Base-by-base conservation (phyloP, 1,140 invertebrate species). In the Calephelis nemesis region DNA sequence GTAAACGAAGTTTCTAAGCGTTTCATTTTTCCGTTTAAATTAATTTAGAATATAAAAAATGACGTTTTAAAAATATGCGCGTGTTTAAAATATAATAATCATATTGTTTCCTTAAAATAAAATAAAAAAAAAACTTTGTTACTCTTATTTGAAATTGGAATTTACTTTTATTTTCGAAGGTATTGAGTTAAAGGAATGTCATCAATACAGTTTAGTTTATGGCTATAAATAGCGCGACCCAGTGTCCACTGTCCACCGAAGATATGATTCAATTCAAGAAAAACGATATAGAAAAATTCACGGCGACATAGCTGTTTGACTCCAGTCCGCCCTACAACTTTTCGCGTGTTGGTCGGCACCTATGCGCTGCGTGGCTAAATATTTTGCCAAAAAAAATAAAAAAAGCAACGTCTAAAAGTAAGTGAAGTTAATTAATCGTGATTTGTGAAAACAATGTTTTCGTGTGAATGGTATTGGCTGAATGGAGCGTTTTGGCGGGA, bases 301-400 rank as follows among this genome's bases (percentile, higher is more conserved):
- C 79, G 74, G 74, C 84, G 82, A 83, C 78, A 82, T 72, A 62
- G 64, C 75, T 70, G 74, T 73, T 70, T 69, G 68, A 72, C 65
- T 78, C 81, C 87, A 90, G 85, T 88, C 79, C 70, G 83, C 78
- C 83, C 80, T 84, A 82, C 81, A 86, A 77, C 84, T 81, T 82
- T 84, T 86, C 77, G 66, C 84, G 85, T 66, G 85, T 74, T 84
- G 82, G 87, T 84, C 86, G 85, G 75, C 82, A 78, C 72, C 76
- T 79, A 81, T 81, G 77, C 79, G 79, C 77, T 67, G 76, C 72
- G 39, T 30, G 50, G 40, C 54, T 47, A 48, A 12, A 63, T 19
- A 47, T 65, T 54, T 71, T 52, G 65, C 40, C 64, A 54, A 71
- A 69, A 63, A 77, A 40, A 68, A 42, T 2, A 65, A 66, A 65